Percentiles rank a stretch among this genome's conserved stretches.
Evolutionary conservation across 1,140 invertebrate genomes (phyloP).

Genomic region (Procambarus virginalis): DNA sequence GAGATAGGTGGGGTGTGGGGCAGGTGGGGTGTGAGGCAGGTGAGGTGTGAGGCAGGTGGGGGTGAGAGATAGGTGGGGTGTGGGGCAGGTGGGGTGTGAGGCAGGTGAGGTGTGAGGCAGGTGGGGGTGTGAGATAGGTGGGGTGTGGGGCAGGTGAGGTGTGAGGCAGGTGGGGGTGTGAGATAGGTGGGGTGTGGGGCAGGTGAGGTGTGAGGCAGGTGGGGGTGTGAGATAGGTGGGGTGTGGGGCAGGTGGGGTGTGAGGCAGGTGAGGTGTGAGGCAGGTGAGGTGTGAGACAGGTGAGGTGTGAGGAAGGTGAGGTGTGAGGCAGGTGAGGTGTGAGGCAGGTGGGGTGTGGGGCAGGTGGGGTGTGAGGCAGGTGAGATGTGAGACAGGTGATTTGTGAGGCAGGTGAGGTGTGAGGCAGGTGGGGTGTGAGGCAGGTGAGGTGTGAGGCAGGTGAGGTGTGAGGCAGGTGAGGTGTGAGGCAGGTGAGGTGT

Average conservation of each 20-base stretch:
- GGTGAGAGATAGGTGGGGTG: no score
- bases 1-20: no score
- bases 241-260: neutral
- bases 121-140: no score
- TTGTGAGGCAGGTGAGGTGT: neutral
- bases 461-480: slow-evolving; percentile 7
- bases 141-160: no score
- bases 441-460: neutral
- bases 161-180: no score
- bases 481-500: neutral
- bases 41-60: no score
- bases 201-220: no score
- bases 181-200: no score
- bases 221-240: neutral
- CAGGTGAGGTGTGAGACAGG: neutral
- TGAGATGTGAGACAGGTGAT: neutral
- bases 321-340: neutral
- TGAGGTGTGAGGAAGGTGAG: neutral
- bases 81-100: no score
- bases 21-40: no score
- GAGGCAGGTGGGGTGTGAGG: neutral
- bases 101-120: no score
- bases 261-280: neutral
- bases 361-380: neutral
- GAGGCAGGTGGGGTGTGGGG: neutral